Evolutionary conservation across 2,888 invertebrate species (phyloP).

Genomic region (Agonum fuliginosum): DNA sequence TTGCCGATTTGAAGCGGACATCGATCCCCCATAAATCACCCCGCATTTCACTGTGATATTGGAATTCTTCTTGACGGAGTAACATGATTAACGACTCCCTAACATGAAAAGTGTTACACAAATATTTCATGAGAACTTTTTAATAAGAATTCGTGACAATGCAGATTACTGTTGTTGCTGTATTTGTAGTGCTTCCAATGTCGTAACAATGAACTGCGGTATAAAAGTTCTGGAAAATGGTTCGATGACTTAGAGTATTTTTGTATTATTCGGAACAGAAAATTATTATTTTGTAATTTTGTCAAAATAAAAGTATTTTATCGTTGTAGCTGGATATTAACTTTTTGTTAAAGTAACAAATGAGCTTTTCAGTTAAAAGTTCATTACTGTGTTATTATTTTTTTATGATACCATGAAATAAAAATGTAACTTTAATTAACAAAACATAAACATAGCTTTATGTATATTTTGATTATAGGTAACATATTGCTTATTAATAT

Average conservation of each 20-base stretch:
- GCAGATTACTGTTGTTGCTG: slow-evolving; percentile 45
- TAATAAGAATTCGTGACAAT: slow-evolving; percentile 56
- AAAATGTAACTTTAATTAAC: too few species aligned
- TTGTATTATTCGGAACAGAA: not conserved
- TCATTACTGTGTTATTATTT: too few species aligned
- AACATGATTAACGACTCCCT: slow-evolving; percentile 55
- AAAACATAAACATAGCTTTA: too few species aligned
- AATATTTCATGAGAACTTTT: slow-evolving; percentile 54
- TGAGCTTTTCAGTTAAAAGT: too few species aligned
- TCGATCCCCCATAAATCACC: slow-evolving; percentile 56
- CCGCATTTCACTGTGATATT: slow-evolving; percentile 54
- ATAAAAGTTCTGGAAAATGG: slow-evolving; percentile 7
- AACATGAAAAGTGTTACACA: slow-evolving; percentile 56
- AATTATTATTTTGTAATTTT: slow-evolving; percentile 1
- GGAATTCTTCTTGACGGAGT: slow-evolving; percentile 51
- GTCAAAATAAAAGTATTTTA: too few species aligned
- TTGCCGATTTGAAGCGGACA: slow-evolving; percentile 52
- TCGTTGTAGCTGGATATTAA: too few species aligned
- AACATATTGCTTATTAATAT: too few species aligned
- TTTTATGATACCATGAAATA: too few species aligned
- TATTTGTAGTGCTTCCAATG: slow-evolving; percentile 7
- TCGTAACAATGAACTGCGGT: not conserved
- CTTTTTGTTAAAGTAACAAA: too few species aligned
- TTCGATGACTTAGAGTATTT: slow-evolving; percentile 14
- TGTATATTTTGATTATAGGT: too few species aligned